Base-by-base conservation (phyloP, 2,888 invertebrate species). In the Thyatira batis region DNA sequence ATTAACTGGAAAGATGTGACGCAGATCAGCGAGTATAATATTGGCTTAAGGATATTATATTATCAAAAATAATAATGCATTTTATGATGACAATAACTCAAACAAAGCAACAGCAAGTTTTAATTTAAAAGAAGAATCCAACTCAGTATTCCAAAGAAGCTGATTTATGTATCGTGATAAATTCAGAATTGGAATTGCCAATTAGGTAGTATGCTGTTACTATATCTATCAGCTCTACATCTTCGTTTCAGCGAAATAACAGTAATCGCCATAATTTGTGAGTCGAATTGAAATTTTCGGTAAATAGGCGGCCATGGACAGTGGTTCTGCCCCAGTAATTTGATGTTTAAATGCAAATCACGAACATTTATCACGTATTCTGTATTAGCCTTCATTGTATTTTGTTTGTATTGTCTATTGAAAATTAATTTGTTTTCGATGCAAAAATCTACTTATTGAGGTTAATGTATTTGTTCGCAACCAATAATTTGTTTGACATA, bases 191-290 rank as follows among this genome's bases (percentile, higher is more conserved):
- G 11, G 2, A 28, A 30, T 11, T 11, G 11, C 0, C 10, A 11
- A 30, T 11, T 30, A n/a, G n/a, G n/a, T n/a, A 10, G 27, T 30
- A 3, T 30, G 2, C 2, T 11, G 30, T 30, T 30, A 30, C 33
- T 33, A n/a, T 6, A 13, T 13, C 17, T 33, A 13, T 39, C n/a
- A 13, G 5, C 13, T 39, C 13, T 39, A 55, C 11, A 58, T 69
- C 73, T 1, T 0, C 28, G 66, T 49, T 30, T 43, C 60, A 63
- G 55, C 67, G 63, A 68, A 76, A 76, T 77, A 74, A 76, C 75
- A 65, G 73, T 76, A 76, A 80, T 78, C 71, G 68, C 72, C 69
- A 78, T 79, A 78, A 79, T 80, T 81, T 72, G 67, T 55, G 59
- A 51, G 57, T 61, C 56, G 67, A 74, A 73, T 69, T 64, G 65